phyloP scores from a whole-genome alignment of 2,113 vertebrate species.

The Entosphenus tridentatus region DNA sequence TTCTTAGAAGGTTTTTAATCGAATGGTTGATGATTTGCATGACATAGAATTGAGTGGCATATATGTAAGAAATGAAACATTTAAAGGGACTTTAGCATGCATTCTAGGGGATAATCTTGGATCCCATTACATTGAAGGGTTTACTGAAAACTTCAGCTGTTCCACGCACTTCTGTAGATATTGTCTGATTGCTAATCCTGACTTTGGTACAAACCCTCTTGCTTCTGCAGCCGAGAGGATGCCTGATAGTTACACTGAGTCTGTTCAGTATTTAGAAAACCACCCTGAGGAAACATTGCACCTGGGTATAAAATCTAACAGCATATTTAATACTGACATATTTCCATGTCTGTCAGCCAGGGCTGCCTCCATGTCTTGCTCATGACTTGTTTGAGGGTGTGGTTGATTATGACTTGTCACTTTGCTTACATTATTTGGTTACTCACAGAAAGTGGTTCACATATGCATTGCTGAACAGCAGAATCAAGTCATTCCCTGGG shows the following conservation, averaged over 20 bases:
- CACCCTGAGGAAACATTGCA: slow-evolving; percentile 10
- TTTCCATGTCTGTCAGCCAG: slow-evolving; percentile 9
- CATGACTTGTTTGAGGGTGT: no score
- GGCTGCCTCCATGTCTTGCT: no score
- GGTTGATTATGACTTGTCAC: no score
- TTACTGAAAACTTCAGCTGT: slow-evolving; percentile 12
- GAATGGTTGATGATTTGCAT: slow-evolving; percentile 9
- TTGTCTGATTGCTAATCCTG: slow-evolving; percentile 7
- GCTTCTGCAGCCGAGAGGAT: slow-evolving; percentile 10
- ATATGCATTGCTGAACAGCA: slow-evolving; percentile 11
- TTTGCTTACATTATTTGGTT: no score
- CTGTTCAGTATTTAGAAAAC: slow-evolving; percentile 9
- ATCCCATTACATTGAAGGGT: slow-evolving; percentile 12
- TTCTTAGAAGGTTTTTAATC: slow-evolving; percentile 7
- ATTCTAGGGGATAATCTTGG: slow-evolving; percentile 13
- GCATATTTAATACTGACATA: slow-evolving; percentile 11
- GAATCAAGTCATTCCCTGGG: slow-evolving; percentile 12
- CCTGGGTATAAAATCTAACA: slow-evolving; percentile 11
- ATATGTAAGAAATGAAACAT: slow-evolving; percentile 7
- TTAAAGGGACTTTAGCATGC: slow-evolving; percentile 9
- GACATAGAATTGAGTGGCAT: slow-evolving; percentile 10
- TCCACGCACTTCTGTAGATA: slow-evolving; percentile 11
- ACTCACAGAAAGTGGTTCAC: slow-evolving; percentile 10
- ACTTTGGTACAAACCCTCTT: slow-evolving; percentile 1
- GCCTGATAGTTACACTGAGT: slow-evolving; percentile 8